Evolutionary conservation across 1,140 invertebrate genomes (phyloP).

Genomic region (Cotesia vestalis): DNA sequence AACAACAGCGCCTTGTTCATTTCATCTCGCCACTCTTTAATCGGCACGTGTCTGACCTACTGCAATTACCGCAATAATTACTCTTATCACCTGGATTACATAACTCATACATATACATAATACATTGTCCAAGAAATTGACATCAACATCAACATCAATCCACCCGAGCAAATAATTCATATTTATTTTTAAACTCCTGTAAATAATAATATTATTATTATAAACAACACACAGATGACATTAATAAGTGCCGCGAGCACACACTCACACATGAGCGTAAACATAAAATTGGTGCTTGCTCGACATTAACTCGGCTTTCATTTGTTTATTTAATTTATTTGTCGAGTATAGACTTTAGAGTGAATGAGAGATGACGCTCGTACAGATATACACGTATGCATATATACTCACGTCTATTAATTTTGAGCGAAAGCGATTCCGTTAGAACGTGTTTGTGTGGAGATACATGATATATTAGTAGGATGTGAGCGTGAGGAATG

Average conservation of each 20-base stretch:
- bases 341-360: constrained; percentile 4
- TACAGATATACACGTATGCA: no score
- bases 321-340: constrained; percentile 19
- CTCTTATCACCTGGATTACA: not conserved
- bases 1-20: no score
- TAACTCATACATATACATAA: not conserved
- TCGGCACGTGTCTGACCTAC: constrained; percentile 11
- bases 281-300: no score
- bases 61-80: not conserved
- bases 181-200: no score
- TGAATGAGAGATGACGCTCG: constrained; percentile 7
- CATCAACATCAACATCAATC: no score
- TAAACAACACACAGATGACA: no score
- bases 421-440: constrained; percentile 21
- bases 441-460: not conserved
- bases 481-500: not conserved
- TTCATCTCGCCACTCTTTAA: no score
- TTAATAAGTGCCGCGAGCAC: no score
- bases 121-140: not conserved
- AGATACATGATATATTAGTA: not conserved
- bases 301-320: not conserved
- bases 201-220: no score
- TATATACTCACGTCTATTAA: constrained; percentile 14
- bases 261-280: no score
- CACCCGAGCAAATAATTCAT: no score